These are phyloP conservation scores for Actinemys pallida DNA, from an alignment of 2,113 vertebrate species.

Conservation along the genomic window DNA sequence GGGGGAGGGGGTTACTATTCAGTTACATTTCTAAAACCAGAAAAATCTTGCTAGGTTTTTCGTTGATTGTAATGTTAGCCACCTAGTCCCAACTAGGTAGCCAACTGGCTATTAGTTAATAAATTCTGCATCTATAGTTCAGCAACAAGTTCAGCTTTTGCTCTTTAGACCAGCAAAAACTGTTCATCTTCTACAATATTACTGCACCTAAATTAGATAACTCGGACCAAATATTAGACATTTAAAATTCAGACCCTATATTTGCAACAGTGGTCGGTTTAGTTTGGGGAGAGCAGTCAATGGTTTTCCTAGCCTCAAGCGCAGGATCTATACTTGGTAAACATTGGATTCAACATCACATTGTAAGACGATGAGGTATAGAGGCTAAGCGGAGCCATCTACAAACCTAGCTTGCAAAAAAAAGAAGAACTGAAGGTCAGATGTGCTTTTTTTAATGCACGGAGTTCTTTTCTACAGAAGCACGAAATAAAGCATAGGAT, in stretches of 20 bases:
- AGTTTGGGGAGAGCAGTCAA: neutral
- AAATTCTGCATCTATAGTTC: neutral
- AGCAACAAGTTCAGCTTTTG: accelerated
- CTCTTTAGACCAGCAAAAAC: neutral
- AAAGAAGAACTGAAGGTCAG: neutral
- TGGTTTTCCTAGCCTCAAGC: neutral
- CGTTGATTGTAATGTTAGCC: too few species aligned
- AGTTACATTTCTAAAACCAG: neutral
- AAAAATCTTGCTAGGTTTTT: neutral
- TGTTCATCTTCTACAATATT: neutral
- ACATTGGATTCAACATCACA: neutral
- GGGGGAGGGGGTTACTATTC: accelerated
- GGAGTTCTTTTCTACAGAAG: neutral
- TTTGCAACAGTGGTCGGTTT: neutral
- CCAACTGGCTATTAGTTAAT: neutral
- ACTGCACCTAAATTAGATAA: neutral
- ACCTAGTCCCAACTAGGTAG: neutral
- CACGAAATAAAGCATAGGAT: neutral
- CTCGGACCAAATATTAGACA: neutral
- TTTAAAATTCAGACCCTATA: neutral
- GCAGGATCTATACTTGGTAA: neutral
- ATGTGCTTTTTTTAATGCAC: neutral
- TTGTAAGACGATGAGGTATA: neutral
- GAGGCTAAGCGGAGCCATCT: accelerated
- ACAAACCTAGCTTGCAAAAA: neutral